phyloP scores from a whole-genome alignment of 2,888 invertebrate species.

The Osmoderma eremita region DNA sequence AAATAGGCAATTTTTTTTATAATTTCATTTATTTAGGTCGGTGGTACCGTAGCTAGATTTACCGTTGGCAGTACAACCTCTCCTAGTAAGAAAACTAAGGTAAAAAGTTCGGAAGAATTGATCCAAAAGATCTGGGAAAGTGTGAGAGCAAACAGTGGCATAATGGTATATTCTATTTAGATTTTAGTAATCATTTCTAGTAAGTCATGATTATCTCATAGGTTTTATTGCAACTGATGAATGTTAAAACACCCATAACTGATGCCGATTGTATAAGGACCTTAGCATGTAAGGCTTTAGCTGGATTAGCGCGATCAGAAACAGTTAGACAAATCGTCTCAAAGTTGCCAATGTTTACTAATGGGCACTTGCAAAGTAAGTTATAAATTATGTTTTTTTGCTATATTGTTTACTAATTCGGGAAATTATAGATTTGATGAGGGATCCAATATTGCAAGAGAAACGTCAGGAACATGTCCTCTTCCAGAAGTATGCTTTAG shows the following conservation, averaged over 20 bases:
- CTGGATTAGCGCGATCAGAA: slow-evolving; percentile 93
- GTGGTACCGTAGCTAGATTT: slow-evolving; percentile 66
- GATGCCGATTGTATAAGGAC: slow-evolving; percentile 96
- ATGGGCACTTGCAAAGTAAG: slow-evolving; percentile 88
- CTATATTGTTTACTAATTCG: slow-evolving; percentile 8
- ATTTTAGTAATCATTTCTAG: slow-evolving; percentile 10
- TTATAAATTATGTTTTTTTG: slow-evolving; percentile 39
- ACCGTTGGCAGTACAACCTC: slow-evolving; percentile 62
- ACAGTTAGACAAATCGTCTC: slow-evolving; percentile 94
- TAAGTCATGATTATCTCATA: slow-evolving; percentile 54
- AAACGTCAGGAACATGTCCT: slow-evolving; percentile 94
- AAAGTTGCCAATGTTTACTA: slow-evolving; percentile 93
- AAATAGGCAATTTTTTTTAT: too few relatives aligned
- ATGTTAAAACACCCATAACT: slow-evolving; percentile 92
- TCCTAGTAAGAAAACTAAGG: slow-evolving; percentile 71
- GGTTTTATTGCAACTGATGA: slow-evolving; percentile 88
- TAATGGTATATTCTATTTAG: slow-evolving; percentile 76
- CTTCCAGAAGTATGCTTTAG: slow-evolving; percentile 94
- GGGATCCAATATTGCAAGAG: slow-evolving; percentile 96
- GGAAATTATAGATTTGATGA: slow-evolving; percentile 79
- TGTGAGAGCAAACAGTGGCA: slow-evolving; percentile 93
- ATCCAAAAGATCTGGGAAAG: slow-evolving; percentile 95
- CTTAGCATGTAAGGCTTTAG: slow-evolving; percentile 91
- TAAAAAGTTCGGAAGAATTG: slow-evolving; percentile 82
- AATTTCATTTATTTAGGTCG: slow-evolving; percentile 59